A percentile compares a stretch with the other conserved stretches of the same genome.
Conservation (phyloP, 2,113 vertebrate genomes). For the Camelus dromedarius region DNA sequence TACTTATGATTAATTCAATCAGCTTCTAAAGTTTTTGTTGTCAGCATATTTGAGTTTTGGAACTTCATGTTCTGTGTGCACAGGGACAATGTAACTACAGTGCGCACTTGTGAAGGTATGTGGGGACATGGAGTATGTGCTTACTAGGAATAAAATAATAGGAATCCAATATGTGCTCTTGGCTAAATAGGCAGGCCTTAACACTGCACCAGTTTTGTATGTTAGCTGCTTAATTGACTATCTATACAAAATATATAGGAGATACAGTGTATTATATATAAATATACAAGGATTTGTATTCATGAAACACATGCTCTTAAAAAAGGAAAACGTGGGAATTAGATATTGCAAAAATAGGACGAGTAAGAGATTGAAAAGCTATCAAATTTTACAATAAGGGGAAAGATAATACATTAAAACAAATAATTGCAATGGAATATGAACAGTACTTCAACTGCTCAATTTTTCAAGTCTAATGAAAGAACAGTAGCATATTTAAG, state of each 20-base stretch:
- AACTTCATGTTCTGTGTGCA: neutral
- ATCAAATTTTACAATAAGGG: neutral
- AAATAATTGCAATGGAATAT: neutral
- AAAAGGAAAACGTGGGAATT: neutral
- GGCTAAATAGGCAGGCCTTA: neutral
- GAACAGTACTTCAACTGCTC: neutral
- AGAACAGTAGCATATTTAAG: slow-evolving; percentile 15
- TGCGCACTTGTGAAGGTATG: neutral
- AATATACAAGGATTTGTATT: neutral
- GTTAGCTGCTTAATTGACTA: neutral
- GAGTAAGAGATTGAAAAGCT: neutral
- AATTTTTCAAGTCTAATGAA: slow-evolving; percentile 4
- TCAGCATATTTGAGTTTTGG: neutral
- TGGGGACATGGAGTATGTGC: neutral
- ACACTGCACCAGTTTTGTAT: neutral
- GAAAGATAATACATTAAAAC: neutral
- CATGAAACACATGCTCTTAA: neutral
- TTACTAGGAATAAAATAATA: neutral
- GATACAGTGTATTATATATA: neutral
- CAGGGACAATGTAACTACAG: neutral
- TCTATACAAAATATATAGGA: neutral
- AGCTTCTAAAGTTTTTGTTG: neutral
- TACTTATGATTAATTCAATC: neutral
- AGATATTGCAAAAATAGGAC: neutral
- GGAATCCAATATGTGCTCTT: neutral